A percentile compares a stretch with the other conserved stretches of the same genome.
phyloP scores from a whole-genome alignment of 2,113 vertebrate species.

The Crotalus tigris region DNA sequence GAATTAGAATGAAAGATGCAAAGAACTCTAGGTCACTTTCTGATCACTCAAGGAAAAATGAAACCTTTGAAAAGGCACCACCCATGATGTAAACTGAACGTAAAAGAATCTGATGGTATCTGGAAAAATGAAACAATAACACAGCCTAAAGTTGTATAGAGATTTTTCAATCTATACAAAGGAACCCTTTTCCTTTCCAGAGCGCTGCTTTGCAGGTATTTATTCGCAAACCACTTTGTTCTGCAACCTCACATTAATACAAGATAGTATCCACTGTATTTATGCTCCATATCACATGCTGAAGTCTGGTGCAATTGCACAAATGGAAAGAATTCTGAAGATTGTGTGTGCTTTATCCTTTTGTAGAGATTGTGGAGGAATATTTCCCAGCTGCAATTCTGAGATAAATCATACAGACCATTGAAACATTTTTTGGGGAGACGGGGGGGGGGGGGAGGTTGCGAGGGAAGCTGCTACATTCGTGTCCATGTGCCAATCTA shows the following conservation, averaged over 20 bases:
- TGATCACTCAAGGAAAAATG: background rate
- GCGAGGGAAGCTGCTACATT: background rate
- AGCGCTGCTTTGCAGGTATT: background rate
- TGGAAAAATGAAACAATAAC: background rate
- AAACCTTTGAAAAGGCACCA: background rate
- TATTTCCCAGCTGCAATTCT: background rate
- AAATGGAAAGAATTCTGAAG: background rate
- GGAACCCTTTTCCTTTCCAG: background rate
- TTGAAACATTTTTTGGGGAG: background rate
- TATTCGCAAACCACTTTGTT: background rate
- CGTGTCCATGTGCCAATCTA: background rate
- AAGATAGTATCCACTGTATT: background rate
- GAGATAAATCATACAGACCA: background rate
- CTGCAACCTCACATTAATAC: background rate
- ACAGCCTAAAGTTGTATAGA: too few relatives aligned
- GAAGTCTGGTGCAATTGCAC: background rate
- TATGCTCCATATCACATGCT: background rate
- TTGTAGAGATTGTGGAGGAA: background rate
- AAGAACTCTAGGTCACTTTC: background rate
- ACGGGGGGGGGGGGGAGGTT: background rate
- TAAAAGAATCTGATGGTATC: background rate
- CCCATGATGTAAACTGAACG: background rate
- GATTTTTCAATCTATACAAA: background rate
- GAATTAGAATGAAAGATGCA: background rate
- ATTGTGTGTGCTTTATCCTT: background rate